phyloP scores from a whole-genome alignment of 2,113 vertebrate genomes.

The Poicephalus meyeri region DNA sequence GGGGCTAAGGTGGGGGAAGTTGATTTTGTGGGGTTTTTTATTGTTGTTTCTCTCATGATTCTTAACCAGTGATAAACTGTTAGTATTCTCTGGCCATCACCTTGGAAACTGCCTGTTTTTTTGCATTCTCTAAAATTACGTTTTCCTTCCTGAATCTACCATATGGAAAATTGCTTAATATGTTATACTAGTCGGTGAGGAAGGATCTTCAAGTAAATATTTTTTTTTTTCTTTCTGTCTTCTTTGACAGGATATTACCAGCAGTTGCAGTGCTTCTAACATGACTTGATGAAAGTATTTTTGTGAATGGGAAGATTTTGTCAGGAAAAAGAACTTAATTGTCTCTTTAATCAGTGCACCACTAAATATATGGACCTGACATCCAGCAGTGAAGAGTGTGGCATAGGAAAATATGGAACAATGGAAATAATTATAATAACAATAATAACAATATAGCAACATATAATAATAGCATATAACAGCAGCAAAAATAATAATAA shows the following conservation, averaged over 20 bases:
- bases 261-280: neutral
- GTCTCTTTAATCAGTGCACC: neutral
- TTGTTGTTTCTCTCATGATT: neutral
- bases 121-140: neutral
- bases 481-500: neutral
- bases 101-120: neutral
- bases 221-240: neutral
- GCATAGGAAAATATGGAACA: neutral
- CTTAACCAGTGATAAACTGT: neutral
- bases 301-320: conserved; percentile 4
- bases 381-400: neutral
- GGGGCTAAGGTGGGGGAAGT: rapidly evolving
- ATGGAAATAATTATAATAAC: neutral
- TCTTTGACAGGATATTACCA: neutral
- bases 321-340: neutral
- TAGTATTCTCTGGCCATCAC: neutral
- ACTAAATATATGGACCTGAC: conserved; percentile 11
- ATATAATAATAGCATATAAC: neutral
- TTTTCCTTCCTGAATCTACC: neutral
- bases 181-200: neutral
- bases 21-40: neutral
- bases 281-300: conserved; percentile 3
- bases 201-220: neutral
- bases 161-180: neutral
- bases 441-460: neutral